Base-by-base conservation (phyloP, 2,888 invertebrate genomes). In the Drosophila anomalipes region DNA sequence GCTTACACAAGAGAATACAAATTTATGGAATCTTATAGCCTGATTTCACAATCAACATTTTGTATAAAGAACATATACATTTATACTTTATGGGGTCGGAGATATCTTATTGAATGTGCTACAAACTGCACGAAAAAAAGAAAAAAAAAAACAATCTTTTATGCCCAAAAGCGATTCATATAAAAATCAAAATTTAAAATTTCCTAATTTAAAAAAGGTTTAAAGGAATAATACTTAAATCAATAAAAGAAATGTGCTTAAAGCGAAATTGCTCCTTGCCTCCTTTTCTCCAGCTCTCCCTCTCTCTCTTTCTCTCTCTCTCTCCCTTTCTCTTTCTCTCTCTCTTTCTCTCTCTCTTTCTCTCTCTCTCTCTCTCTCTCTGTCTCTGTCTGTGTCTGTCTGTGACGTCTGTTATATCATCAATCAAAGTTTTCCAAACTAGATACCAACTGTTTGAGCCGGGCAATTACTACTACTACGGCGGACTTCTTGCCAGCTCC, bases 371-470 rank as follows among this genome's bases (percentile, higher is more conserved):
- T 12, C 2, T 9, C 39, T 12, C 0, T 12, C 2, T 2, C 22
- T 22, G 22, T 12, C 12, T 44, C 41, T 12, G 22, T 44, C 41
- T 22, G 12, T 44, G 47, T n/a, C n/a, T n/a, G n/a, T n/a, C 35
- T 22, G 22, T 22, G 22, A 47, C 14, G 47, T 22, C 47, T 47
- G 14, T 2, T 26, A 14, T 30, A 19, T 52, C 28, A 66, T 66
- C 51, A 66, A 66, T 65, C 52, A 66, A 66, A 66, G 52, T 66
- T 65, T 19, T 26, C 22, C 52, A 41, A 66, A 65, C 32, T 26
- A 52, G 22, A 26, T 47, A 26, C 26, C 16, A 47, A 66, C 52
- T 22, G 66, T 64, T 65, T 47, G 33, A 52, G 52, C 28, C 19
- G 28, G 37, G 47, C 56, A 68, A 68, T 68, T 44, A 44, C 9